Base-by-base conservation (phyloP, 37 sponge, comb jelly and placozoan genomes). In the Oopsacas minuta region DNA sequence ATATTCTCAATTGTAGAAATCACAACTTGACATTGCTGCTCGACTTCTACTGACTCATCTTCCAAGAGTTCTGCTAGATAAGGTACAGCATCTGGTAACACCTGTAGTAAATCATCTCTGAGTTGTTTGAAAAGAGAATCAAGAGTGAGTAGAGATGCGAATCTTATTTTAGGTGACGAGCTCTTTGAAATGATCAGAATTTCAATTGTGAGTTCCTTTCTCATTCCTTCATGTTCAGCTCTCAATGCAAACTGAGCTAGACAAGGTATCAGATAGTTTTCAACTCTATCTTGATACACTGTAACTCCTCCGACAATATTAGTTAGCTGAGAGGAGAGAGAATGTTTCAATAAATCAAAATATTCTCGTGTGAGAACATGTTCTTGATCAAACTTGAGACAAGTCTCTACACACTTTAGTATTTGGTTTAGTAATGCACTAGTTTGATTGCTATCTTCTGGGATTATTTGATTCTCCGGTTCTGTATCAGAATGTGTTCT, bases 61-160 rank as follows among this genome's bases (percentile, higher is more conserved):
- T 98, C 99, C 86, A 98, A 82, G 0, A 95, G 90, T 42, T 98
- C 99, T 15, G 96, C 90, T 36, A 98, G 82, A 85, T 93, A 95
- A 23, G 99, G 99, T 0, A 98, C 89, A 15, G 92, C 89, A 46
- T 98, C 99, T 8, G 99, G 96, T 17, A 98, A 86, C 36, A 98
- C 91, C 0, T 87, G 53, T 42, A 89, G 82, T 37, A 91, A 91
- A 61, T 90, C 91, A 52, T 93, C 91, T 0, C 96, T 94, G 36
- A 98, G 83, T 38, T 85, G 89, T 23, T 46, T 36, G 84, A 91
- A 92, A 34, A 95, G 39, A 39, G 89, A 90, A 23, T 88, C 84
- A 39, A 93, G 83, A 0, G 95, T 88, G 23, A 82, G 81, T 23
- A 95, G 52, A 0, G 83, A 89, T 32, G 89, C 88, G 49, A 88